phyloP scores from a whole-genome alignment of 2,113 vertebrate species.

The Vimba vimba region DNA sequence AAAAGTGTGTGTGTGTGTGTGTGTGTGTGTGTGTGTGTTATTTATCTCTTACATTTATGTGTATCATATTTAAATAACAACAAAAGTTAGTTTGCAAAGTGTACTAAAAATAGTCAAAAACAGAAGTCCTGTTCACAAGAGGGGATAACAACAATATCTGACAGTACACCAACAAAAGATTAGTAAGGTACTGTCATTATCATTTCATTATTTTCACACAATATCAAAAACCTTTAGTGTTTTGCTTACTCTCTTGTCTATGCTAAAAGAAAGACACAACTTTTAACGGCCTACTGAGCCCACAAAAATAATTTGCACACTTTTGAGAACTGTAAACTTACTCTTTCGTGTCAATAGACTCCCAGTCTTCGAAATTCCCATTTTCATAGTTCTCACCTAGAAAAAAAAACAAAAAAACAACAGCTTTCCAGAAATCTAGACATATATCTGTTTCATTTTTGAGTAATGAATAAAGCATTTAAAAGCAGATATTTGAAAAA shows the following conservation, averaged over 20 bases:
- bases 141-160: not conserved
- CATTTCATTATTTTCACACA: not conserved
- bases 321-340: not conserved
- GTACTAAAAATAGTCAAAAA: not conserved
- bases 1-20: not conserved
- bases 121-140: not conserved
- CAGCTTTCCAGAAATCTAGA: not conserved
- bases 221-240: not conserved
- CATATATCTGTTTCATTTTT: not conserved
- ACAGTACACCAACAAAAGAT: not conserved
- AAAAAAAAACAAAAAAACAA: conserved; percentile 11
- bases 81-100: not conserved
- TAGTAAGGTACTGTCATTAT: not conserved
- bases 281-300: no score
- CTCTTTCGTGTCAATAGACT: not conserved
- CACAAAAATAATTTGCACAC: not conserved
- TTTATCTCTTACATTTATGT: not conserved
- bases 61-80: not conserved
- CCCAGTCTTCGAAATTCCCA: not conserved
- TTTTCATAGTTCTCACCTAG: not conserved
- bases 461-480: not conserved
- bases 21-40: no score
- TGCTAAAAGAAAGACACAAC: no score
- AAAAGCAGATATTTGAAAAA: not conserved
- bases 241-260: not conserved